A percentile compares a stretch with the other conserved stretches of the same genome.
phyloP scores from a whole-genome alignment of 1,140 invertebrate genomes.

The Papilio dardanus region DNA sequence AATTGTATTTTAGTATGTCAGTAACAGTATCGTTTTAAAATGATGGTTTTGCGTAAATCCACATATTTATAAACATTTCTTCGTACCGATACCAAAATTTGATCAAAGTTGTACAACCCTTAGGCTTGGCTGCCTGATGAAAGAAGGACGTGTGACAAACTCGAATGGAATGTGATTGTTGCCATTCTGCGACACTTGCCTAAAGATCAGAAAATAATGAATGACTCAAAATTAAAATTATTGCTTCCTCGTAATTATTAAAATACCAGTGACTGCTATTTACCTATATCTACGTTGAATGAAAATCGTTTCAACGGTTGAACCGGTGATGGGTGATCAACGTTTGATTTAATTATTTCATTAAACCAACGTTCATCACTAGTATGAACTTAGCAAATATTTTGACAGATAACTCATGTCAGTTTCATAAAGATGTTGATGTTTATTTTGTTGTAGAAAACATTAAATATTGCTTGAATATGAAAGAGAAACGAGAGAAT shows the following conservation, averaged over 20 bases:
- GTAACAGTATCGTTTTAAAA: too few species aligned
- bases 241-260: not conserved
- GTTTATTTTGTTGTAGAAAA: not conserved
- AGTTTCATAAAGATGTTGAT: not conserved
- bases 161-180: not conserved
- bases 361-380: too few species aligned
- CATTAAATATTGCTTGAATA: constrained; percentile 39
- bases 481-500: constrained; percentile 46
- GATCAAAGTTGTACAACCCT: not conserved
- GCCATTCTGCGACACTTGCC: not conserved
- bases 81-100: not conserved
- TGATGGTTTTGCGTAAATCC: too few species aligned
- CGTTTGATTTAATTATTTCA: too few species aligned
- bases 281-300: too few species aligned
- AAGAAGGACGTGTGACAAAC: not conserved
- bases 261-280: too few species aligned
- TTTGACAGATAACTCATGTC: too few species aligned
- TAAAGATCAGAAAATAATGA: not conserved
- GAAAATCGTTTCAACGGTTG: too few species aligned
- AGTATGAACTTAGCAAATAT: too few species aligned
- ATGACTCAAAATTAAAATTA: not conserved
- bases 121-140: not conserved
- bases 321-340: too few species aligned
- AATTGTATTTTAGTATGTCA: too few species aligned
- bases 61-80: too few species aligned